phyloP scores from a whole-genome alignment of 92 coral and sea anemone genomes.

The Siderastrea radians region DNA sequence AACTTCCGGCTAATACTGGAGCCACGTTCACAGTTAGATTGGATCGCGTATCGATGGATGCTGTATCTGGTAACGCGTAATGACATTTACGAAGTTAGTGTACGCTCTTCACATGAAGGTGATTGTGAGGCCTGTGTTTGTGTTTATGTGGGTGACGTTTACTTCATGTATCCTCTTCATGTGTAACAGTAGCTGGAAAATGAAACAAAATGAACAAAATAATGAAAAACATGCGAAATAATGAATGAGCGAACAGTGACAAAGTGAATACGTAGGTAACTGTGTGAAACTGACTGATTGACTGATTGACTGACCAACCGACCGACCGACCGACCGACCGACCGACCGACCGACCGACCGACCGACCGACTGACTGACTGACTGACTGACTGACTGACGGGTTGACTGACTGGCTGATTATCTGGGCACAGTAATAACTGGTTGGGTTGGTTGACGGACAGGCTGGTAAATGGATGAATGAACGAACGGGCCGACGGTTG shows the following conservation, averaged over 20 bases:
- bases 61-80: background rate
- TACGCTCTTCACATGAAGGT: background rate
- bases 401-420: background rate
- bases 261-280: background rate
- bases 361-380: background rate
- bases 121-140: background rate
- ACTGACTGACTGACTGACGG: background rate
- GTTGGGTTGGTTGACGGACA: background rate
- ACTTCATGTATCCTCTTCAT: conserved; percentile 1
- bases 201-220: background rate
- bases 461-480: background rate
- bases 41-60: too few relatives aligned
- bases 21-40: too few relatives aligned
- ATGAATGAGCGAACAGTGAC: background rate
- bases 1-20: too few relatives aligned
- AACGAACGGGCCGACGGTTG: background rate
- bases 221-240: background rate
- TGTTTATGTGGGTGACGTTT: conserved; percentile 23
- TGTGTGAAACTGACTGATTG: background rate
- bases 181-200: conserved; percentile 24
- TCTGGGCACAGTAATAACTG: background rate
- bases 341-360: background rate
- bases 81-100: background rate
- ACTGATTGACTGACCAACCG: background rate
- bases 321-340: background rate